Base-by-base conservation (phyloP, 2,888 invertebrate genomes). In the Exocentrus adspersus region DNA sequence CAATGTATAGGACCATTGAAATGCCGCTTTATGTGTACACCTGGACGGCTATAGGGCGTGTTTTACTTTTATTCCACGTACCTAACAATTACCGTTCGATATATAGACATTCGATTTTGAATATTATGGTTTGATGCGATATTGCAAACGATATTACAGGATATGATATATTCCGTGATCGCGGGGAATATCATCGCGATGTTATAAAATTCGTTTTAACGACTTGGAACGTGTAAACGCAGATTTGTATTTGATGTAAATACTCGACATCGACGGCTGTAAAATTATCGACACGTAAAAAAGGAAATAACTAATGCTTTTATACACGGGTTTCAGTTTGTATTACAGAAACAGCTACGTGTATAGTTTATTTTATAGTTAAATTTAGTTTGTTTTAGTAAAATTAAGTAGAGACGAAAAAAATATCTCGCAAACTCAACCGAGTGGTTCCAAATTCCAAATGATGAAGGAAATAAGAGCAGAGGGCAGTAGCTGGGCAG, bases 401-500 rank as follows among this genome's bases (percentile, higher is more conserved):
- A 65, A 64, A 65, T 65, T 65, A 65, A 59, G 54, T 43, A 59
- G 41, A 53, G 24, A 59, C 52, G 14, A 48, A 54, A 65, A 53
- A 57, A 64, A 54, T 61, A 59, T 54, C 28, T 2, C 28, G 37
- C 24, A 10, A 28, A 53, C 42, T 43, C 14, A 20, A 17, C 53
- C 53, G 59, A 64, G 61, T 54, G 58, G 65, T 57, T 71, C 69
- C 67, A 65, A 70, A 70, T 65, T 72, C 67, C 72, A 69, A 72
- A 70, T 72, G 70, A 66, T 37, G 46, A n/a, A n/a, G 16, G 58
- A 45, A 60, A 52, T 43, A 37, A 37, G 43, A 61, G 37, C 28
- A 41, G 41, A 19, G 21, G 48, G 24, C 50, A 20, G 37, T 37
- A 37, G n/a, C n/a, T n/a, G n/a, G n/a, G n/a, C n/a, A 24, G 45